A percentile compares a stretch with the other conserved stretches of the same genome.
Conservation (phyloP, 1,140 invertebrate species). For the Drosophila sulfurigaster region DNA sequence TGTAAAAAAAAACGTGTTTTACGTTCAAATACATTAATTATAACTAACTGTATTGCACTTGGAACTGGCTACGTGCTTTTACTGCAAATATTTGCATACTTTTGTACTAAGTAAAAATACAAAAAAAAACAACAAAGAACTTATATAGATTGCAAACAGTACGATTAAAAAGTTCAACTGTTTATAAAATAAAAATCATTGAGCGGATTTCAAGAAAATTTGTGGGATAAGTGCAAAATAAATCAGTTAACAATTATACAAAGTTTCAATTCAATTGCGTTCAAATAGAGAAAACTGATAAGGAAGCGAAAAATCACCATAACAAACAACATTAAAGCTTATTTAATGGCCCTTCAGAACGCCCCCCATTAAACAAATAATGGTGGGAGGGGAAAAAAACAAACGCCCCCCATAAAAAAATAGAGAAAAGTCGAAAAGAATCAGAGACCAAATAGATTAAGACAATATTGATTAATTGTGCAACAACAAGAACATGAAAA, state of each 20-base stretch:
- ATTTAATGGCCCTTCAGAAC: slow-evolving; percentile 10
- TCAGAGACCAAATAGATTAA: slow-evolving; percentile 43
- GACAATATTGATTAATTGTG: slow-evolving; percentile 75
- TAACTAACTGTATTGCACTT: slow-evolving; percentile 38
- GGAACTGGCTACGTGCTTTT: slow-evolving; percentile 47
- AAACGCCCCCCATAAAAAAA: slow-evolving; percentile 55
- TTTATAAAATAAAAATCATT: neutral
- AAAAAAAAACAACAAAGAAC: slow-evolving; percentile 17
- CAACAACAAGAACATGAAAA: slow-evolving; percentile 25
- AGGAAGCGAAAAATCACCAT: too few relatives aligned
- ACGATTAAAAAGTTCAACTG: neutral
- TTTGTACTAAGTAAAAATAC: neutral
- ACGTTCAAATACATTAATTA: slow-evolving; percentile 42
- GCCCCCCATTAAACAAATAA: slow-evolving; percentile 22
- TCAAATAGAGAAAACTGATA: too few relatives aligned
- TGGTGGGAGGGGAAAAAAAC: neutral
- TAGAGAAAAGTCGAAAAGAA: slow-evolving; percentile 37
- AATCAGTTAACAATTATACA: neutral
- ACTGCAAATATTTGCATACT: slow-evolving; percentile 27
- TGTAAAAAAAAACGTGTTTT: slow-evolving; percentile 60
- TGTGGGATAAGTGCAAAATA: neutral
- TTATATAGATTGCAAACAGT: neutral
- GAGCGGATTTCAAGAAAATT: too few relatives aligned
- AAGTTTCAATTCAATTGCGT: neutral
- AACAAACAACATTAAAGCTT: slow-evolving; percentile 1